Evolutionary conservation across 1,140 invertebrate species (phyloP).

Genomic region (Spodoptera litura): DNA sequence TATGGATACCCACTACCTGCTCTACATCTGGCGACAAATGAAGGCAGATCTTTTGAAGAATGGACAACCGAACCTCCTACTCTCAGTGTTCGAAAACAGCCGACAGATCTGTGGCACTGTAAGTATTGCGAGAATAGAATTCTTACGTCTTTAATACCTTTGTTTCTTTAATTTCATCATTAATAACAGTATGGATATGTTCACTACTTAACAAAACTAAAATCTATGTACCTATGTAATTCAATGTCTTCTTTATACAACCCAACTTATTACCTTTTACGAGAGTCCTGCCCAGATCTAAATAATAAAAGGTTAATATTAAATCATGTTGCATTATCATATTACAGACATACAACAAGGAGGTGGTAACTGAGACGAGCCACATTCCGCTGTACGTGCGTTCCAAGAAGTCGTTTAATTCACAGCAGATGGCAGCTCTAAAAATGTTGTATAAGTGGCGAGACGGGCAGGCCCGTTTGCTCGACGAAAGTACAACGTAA

Average conservation of each 20-base stretch:
- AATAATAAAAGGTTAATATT: too few relatives aligned
- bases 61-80: slow-evolving; percentile 51
- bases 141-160: too few relatives aligned
- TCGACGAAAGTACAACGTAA: slow-evolving; percentile 96
- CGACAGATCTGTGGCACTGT: slow-evolving; percentile 60
- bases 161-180: too few relatives aligned
- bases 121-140: slow-evolving; percentile 36
- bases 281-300: too few relatives aligned
- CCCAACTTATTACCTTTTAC: too few relatives aligned
- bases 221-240: too few relatives aligned
- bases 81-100: slow-evolving; percentile 61
- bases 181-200: too few relatives aligned
- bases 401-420: slow-evolving; percentile 94
- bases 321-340: background rate
- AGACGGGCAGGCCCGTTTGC: slow-evolving; percentile 92
- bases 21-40: slow-evolving; percentile 96
- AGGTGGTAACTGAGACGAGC: slow-evolving; percentile 90
- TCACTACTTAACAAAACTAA: too few relatives aligned
- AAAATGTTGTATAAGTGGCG: slow-evolving; percentile 95
- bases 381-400: slow-evolving; percentile 92
- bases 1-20: slow-evolving; percentile 97
- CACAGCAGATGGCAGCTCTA: slow-evolving; percentile 94
- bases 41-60: slow-evolving; percentile 89
- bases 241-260: too few relatives aligned
- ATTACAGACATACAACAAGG: slow-evolving; percentile 92